Conservation (phyloP, 2,797 vertebrate genomes). For the Aeoliscus strigatus region DNA sequence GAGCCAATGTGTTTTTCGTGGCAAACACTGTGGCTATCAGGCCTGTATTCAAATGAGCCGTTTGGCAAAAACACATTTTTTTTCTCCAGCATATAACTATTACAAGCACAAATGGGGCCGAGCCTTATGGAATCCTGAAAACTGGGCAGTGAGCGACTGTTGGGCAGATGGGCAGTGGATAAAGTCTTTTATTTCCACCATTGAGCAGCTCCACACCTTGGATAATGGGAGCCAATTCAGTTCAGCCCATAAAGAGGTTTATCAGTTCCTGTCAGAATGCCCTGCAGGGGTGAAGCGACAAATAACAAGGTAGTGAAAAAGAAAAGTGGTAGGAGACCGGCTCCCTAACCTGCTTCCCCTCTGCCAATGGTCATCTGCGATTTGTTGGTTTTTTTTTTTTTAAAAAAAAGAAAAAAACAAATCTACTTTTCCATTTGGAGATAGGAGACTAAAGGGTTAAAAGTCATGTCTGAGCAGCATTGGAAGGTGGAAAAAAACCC, state of each 20-base stretch:
- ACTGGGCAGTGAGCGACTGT: slow-evolving; percentile 57
- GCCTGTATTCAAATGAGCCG: slow-evolving; percentile 40
- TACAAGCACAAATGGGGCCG: slow-evolving; percentile 51
- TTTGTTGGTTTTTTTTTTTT: no score
- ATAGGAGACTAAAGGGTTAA: slow-evolving; percentile 49
- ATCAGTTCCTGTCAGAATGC: slow-evolving; percentile 76
- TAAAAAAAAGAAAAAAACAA: slow-evolving; percentile 55
- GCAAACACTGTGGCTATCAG: slow-evolving; percentile 29
- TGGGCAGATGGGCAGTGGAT: slow-evolving; percentile 70
- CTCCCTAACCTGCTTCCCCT: slow-evolving; percentile 61
- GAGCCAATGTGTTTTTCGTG: slow-evolving; percentile 35
- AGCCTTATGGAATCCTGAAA: slow-evolving; percentile 49
- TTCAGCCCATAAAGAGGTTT: slow-evolving; percentile 78
- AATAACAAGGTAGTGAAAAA: slow-evolving; percentile 72
- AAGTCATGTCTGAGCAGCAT: slow-evolving; percentile 48
- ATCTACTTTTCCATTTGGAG: slow-evolving; percentile 51
- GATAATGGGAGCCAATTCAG: slow-evolving; percentile 80
- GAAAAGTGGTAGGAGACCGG: slow-evolving; percentile 65
- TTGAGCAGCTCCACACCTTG: slow-evolving; percentile 75
- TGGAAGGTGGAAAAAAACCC: slow-evolving; percentile 39
- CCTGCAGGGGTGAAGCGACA: slow-evolving; percentile 72
- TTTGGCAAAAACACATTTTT: slow-evolving; percentile 26
- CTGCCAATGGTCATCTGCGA: slow-evolving; percentile 66
- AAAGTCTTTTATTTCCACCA: slow-evolving; percentile 71
- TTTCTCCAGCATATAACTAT: slow-evolving; percentile 30